Evolutionary conservation across 2,113 vertebrate species (phyloP).

Genomic region (Psilopsiagon aurifrons): DNA sequence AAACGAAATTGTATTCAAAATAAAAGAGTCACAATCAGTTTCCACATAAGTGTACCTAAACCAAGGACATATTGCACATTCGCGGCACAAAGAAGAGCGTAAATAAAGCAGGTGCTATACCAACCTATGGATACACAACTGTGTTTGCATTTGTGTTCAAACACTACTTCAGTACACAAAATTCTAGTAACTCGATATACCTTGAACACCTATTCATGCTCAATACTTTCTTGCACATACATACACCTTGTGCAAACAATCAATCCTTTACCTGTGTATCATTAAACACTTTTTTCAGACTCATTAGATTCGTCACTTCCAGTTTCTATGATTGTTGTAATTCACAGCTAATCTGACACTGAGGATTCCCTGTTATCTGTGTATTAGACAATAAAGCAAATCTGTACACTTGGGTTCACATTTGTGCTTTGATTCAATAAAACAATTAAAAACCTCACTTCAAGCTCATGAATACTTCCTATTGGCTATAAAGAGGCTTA

Average conservation of each 20-base stretch:
- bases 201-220: not conserved
- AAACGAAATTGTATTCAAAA: not conserved
- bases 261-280: not conserved
- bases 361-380: not conserved
- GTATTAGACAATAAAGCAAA: not conserved
- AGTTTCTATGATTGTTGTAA: not conserved
- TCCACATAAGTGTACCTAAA: not conserved
- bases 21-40: not conserved
- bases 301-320: not conserved
- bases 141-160: not conserved
- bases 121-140: not conserved
- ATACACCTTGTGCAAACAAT: not conserved
- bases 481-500: slow-evolving; percentile 25
- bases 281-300: not conserved
- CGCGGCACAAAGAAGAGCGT: not conserved
- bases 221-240: not conserved
- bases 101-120: not conserved
- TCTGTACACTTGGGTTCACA: not conserved
- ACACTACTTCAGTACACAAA: not conserved
- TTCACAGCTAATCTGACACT: not conserved
- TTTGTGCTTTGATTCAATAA: not conserved
- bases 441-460: not conserved
- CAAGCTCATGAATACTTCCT: slow-evolving; percentile 22
- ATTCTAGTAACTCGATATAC: not conserved
- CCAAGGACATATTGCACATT: fast-evolving